Conservation (phyloP, 2,888 invertebrate genomes). For the Lathronympha strigana region DNA sequence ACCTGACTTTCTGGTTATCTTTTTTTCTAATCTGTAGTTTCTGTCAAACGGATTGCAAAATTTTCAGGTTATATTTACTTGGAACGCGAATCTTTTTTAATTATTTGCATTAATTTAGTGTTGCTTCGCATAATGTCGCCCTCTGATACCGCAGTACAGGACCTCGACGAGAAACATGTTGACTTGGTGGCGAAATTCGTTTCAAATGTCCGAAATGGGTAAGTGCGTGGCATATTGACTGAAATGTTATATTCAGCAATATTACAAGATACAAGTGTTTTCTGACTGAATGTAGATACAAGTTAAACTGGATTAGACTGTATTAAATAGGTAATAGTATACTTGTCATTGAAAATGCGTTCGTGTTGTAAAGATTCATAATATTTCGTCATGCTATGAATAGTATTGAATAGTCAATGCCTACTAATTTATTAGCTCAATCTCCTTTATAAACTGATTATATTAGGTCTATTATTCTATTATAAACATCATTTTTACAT, state of each 20-base stretch:
- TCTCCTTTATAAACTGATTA: background rate
- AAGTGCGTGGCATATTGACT: constrained; percentile 47
- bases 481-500: too few species aligned
- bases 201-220: constrained; percentile 67
- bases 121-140: constrained; percentile 52
- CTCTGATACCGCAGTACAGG: constrained; percentile 50
- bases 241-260: background rate
- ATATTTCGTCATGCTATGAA: constrained; percentile 23
- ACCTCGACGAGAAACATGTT: constrained; percentile 64
- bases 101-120: constrained; percentile 7
- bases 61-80: constrained; percentile 35
- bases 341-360: background rate
- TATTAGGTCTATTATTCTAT: too few species aligned
- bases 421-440: background rate
- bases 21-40: background rate
- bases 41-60: background rate
- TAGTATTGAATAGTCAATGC: background rate
- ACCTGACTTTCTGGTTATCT: too few species aligned
- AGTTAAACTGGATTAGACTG: too few species aligned
- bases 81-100: background rate
- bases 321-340: too few species aligned
- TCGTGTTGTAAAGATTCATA: background rate
- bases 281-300: too few species aligned
- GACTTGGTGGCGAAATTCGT: constrained; percentile 67
- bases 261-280: too few species aligned